Evolutionary conservation across 2,797 vertebrate species (phyloP), one percentile per base, ranked within the genome.

Genomic region (Rhinichthys osculus): DNA sequence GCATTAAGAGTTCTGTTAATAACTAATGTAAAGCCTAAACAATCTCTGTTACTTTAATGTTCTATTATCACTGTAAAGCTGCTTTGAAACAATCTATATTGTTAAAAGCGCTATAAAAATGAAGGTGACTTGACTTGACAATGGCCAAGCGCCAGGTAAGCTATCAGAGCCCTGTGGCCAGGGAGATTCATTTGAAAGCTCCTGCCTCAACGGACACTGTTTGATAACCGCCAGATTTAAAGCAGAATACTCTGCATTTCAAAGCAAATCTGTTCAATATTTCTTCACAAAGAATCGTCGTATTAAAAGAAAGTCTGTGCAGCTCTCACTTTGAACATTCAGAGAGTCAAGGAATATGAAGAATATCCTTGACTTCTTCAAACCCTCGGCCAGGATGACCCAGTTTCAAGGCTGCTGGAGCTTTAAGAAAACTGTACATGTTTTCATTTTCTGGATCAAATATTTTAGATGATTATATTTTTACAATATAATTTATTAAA

Each of bases 221-320:
- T 83, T 76, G 59, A 76, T 76, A 83, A 40, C 57, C 1, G 13
- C 30, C 81, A 35, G 59, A 50, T 66, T 83, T 83, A 52, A 66
- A 66, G 44, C 23, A 52, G 72, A 83, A 47, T 52, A 38, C 23
- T 76, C 57, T 66, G 59, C 72, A 67, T 83, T 83, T 83, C 72
- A 83, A 83, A 83, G 59, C 62, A 44, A 44, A 76, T 52, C 59
- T 83, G 42, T 83, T 83, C 23, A 83, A 83, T 83, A 83, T 83
- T 69, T 84, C 82, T 54, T 77, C 59, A 67, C 72, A 84, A 77
- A 84, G 82, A 84, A 77, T 52, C n/a, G 1, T n/a, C n/a, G 27
- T 35, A 57, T 74, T 84, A 27, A 74, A 72, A 52, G 35, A 67
- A 40, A 64, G 21, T 52, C 78, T 33, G 33, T 54, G 54, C 35